Base-by-base conservation (phyloP, 1,140 invertebrate species). In the Penaeus japonicus region DNA sequence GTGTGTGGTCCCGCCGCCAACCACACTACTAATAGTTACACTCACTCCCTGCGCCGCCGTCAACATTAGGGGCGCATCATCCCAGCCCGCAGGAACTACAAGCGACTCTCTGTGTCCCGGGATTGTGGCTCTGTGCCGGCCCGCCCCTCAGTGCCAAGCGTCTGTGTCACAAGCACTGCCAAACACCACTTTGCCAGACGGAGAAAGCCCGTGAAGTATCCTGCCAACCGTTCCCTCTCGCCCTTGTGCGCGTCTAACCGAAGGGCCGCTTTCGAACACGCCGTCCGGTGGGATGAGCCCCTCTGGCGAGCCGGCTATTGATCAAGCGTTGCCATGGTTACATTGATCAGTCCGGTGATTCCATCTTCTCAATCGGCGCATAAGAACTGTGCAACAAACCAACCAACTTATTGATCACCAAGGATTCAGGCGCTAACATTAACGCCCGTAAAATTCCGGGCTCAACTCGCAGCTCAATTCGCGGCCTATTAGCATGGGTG, bases 301-400 rank as follows among this genome's bases (percentile, higher is more conserved):
- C 39, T 87, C 24, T 3, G 78, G 78, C 77, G 30, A 32, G 55
- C 78, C 39, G 86, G 79, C 86, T 88, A 88, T 88, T 88, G 86
- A 88, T 88, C 86, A 88, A 35, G 62, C 80, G 86, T 88, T 59
- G 57, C 86, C 86, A 88, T 88, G 86, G 86, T 88, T 77, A 88
- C 86, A 88, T 88, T 88, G 86, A 88, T 83, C 86, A 39, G 80
- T 79, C 65, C 65, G 65, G 39, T 88, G 86, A 88, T 88, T 83
- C 86, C 86, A 88, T 83, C 86, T 83, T 83, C 86, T 88, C 86
- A 88, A 83, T 88, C 86, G 80, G 86, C 86, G 86, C 86, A 88
- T 88, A 88, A 88, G 86, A 88, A 88, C 80, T 88, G 86, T 88
- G 86, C 86, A 88, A 88, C 86, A 83, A 88, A 88, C 86, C 86